Conservation (phyloP, 2,113 vertebrate species). For the Vulpes vulpes region DNA sequence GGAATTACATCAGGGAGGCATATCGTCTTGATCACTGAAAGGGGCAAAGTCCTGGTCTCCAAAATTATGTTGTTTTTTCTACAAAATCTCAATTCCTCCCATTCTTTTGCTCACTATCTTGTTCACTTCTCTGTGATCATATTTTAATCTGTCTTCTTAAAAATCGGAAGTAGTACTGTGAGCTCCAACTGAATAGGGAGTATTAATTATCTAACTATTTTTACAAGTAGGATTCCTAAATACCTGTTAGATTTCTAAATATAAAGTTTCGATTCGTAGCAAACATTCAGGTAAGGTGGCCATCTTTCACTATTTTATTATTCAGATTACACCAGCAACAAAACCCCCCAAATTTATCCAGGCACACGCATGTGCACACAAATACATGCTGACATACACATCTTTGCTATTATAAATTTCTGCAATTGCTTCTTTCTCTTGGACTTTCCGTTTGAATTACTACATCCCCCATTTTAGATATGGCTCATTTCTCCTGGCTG, state of each 20-base stretch:
- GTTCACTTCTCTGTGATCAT: not conserved
- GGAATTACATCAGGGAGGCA: not conserved
- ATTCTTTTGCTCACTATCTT: not conserved
- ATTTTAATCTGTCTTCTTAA: not conserved
- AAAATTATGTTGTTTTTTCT: not conserved
- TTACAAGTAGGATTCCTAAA: not conserved
- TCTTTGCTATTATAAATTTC: not conserved
- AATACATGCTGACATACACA: not conserved
- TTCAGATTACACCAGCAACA: not conserved
- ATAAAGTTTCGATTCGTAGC: not conserved
- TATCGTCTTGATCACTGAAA: not conserved
- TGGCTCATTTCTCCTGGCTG: not conserved
- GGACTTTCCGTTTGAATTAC: not conserved
- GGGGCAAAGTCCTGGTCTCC: not conserved
- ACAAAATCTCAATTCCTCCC: not conserved
- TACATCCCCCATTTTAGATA: not conserved
- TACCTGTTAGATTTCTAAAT: not conserved
- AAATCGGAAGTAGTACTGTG: not conserved
- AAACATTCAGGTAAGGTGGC: not conserved
- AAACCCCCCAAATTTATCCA: not conserved
- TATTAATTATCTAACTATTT: not conserved
- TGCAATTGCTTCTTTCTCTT: not conserved
- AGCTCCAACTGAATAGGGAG: not conserved
- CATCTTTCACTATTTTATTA: constrained; percentile 31
- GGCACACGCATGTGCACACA: not conserved